Base-by-base conservation (phyloP, 2,113 vertebrate species). In the Indicator indicator region DNA sequence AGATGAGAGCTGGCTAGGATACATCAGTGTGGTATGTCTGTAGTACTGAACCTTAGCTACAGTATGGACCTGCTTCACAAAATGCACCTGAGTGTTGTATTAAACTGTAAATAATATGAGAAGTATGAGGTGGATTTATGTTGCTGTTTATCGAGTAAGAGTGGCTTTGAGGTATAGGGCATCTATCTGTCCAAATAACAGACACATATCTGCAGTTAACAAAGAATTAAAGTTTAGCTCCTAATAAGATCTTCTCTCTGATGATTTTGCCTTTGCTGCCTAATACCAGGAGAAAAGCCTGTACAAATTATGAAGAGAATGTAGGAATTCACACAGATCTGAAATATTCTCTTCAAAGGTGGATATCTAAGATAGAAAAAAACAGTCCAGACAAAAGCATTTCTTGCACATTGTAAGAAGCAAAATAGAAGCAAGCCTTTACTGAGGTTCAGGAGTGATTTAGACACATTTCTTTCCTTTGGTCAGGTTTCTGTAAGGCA, bases 181-280 rank as follows among this genome's bases (percentile, higher is more conserved):
- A 36, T 86, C 79, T 93, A 83, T 88, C 72, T 94, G 79, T 86
- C 87, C 89, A 93, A 96, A 86, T 86, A 95, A 83, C 54, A 89
- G 74, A 67, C 48, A 58, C 13, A 70, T 68, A 52, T 89, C 91
- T 90, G 50, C 17, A 62, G 85, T 97, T 93, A 94, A 95, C 79
- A 88, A 86, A 91, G 83, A 78, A 95, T 94, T 95, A 93, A 93
- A 93, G 60, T 91, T 94, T 91, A 96, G 76, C 87, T 95, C 30
- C 85, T 91, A 91, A 78, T 94, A 95, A 93, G 90, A 96, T 86
- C 87, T 86, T 86, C 79, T 88, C 56, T 91, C 69, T 81, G 74
- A 94, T 90, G 38, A 48, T 91, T 92, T 88, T 72, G 33, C 62
- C 71, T 90, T 95, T 90, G 12, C 87, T 94, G 40, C 73, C 59